Base-by-base conservation (phyloP, 2,797 vertebrate genomes). In the Tokudaia muenninki region DNA sequence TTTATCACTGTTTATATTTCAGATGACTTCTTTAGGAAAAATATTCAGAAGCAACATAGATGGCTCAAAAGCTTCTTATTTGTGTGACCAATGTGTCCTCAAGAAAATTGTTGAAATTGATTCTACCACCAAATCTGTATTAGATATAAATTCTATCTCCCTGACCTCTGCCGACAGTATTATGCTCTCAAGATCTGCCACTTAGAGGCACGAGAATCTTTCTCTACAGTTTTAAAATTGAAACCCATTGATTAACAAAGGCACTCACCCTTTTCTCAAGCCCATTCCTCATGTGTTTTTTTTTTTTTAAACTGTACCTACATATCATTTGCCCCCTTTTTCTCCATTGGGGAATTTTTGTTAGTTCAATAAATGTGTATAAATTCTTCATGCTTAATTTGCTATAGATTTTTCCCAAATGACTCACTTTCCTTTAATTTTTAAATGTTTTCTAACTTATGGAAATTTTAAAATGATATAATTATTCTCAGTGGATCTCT, bases 21-120 rank as follows among this genome's bases (percentile, higher is more conserved):
- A 94, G 78, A 75, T 95, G 3, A 96, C 92, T 98, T 95, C 37
- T 87, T 91, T 70, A 80, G 67, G 57, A 29, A 72, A 92, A 93
- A 90, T 87, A 24, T 70, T 96, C 87, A n/a, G 82, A 95, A 75
- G 16, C 70, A 84, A 55, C 72, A 17, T 88, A 16, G 1, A 37
- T 78, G 21, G 16, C 75, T 91, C 55, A 34, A 59, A 94, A 13
- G 22, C 24, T 80, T 86, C 90, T 81, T 50, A 89, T 79, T 41
- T 74, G 61, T 78, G 26, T 92, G n/a, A 29, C 17, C 22, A 75
- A 95, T 92, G 77, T 91, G 24, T 95, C 82, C 72, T 94, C 24
- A 88, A 87, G 75, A 94, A 94, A 96, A 91, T 29, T 74, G 21
- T 50, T 37, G 92, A 77, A 94, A 95, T 91, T 95, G 93, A 59